phyloP scores from a whole-genome alignment of 2,888 invertebrate species.

The Sarcophaga subvicina region DNA sequence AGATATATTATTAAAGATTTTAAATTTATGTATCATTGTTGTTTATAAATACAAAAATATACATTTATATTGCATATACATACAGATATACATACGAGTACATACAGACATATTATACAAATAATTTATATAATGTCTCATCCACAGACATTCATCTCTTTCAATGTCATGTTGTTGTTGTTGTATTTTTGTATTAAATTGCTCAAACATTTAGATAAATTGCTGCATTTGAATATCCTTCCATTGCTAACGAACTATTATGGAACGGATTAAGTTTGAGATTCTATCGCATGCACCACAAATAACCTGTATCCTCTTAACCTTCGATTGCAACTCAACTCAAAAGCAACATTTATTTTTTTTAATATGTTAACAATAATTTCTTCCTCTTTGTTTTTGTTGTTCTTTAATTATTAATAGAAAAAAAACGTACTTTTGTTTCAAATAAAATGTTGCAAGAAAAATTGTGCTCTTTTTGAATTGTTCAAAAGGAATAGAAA shows the following conservation, averaged over 20 bases:
- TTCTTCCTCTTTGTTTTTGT: too few relatives aligned
- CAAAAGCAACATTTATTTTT: too few relatives aligned
- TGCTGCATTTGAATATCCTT: not conserved
- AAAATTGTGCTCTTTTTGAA: not conserved
- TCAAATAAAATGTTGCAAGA: not conserved
- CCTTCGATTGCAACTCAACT: too few relatives aligned
- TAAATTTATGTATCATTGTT: conserved; percentile 7
- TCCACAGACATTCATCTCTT: not conserved
- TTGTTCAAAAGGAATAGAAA: not conserved
- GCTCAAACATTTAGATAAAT: not conserved
- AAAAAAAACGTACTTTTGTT: not conserved
- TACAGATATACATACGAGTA: not conserved
- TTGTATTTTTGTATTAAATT: not conserved
- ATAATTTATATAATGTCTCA: not conserved
- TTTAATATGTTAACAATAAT: too few relatives aligned
- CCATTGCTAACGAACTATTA: too few relatives aligned
- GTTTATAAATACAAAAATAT: too few relatives aligned
- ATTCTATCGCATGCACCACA: too few relatives aligned
- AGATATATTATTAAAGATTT: conserved; percentile 30
- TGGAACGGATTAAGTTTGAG: too few relatives aligned
- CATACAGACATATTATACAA: not conserved
- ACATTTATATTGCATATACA: too few relatives aligned
- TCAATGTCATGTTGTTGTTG: not conserved
- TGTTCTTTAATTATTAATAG: not conserved
- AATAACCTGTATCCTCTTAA: too few relatives aligned